A percentile compares a stretch with the other conserved stretches of the same genome.
Evolutionary conservation across 2,888 invertebrate species (phyloP).

Genomic region (Cremastinae sp.): DNA sequence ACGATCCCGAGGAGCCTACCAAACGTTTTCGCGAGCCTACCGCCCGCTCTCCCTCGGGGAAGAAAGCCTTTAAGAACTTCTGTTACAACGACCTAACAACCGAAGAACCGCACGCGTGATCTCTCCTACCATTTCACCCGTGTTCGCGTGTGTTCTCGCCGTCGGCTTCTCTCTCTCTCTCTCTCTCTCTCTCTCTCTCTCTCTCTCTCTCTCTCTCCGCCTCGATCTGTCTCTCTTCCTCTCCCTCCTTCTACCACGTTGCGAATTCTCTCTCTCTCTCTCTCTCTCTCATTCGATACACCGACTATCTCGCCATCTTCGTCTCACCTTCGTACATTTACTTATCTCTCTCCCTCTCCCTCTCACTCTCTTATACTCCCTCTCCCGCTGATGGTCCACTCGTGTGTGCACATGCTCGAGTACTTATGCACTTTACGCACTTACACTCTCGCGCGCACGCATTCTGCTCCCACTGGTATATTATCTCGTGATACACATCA

Average conservation of each 20-base stretch:
- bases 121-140: conserved; percentile 52
- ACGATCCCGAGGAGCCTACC: conserved; percentile 41
- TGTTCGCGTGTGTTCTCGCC: conserved; percentile 36
- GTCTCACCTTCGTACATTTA: conserved; percentile 29
- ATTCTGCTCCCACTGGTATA: conserved; percentile 49
- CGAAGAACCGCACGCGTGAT: conserved; percentile 69
- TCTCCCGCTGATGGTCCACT: conserved; percentile 36
- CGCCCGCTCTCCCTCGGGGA: conserved; percentile 50
- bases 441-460: conserved; percentile 54
- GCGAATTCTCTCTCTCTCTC: not conserved
- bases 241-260: conserved; percentile 3
- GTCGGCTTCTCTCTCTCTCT: conserved; percentile 25
- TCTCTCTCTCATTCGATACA: conserved; percentile 59
- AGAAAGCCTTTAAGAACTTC: conserved; percentile 67
- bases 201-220: not conserved
- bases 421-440: conserved; percentile 60
- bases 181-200: conserved; percentile 38
- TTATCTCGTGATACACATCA: conserved; percentile 51
- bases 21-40: conserved; percentile 36
- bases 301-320: conserved; percentile 18
- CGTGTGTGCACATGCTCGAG: conserved; percentile 45
- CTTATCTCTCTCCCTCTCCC: conserved; percentile 36
- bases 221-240: conserved; percentile 16
- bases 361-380: conserved; percentile 33
- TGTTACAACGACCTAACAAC: conserved; percentile 72